These are phyloP conservation scores for Bombus superbus DNA, from an alignment of 1,140 invertebrate species.

Conservation along the genomic window DNA sequence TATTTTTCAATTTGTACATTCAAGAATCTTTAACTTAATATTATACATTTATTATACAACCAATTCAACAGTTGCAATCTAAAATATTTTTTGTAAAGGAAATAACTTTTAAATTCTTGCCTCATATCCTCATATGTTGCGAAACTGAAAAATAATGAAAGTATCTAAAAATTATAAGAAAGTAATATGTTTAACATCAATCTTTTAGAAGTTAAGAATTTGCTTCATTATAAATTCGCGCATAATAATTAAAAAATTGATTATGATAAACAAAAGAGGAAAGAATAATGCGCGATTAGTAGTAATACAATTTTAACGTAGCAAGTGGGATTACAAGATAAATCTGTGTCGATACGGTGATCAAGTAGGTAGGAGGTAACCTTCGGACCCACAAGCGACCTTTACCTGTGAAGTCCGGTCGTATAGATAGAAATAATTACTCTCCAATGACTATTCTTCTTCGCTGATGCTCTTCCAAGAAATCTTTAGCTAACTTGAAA, in stretches of 20 bases:
- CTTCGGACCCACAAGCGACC: slow-evolving; percentile 72
- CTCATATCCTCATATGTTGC: too few species aligned
- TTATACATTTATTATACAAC: not conserved
- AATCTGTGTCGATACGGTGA: slow-evolving; percentile 59
- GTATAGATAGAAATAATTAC: slow-evolving; percentile 65
- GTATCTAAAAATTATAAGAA: not conserved
- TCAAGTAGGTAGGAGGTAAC: slow-evolving; percentile 64
- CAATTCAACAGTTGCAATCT: not conserved
- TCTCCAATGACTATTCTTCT: slow-evolving; percentile 60
- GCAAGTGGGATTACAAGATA: slow-evolving; percentile 46
- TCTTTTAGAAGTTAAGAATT: slow-evolving; percentile 13
- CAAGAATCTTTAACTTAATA: not conserved
- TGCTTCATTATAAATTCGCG: slow-evolving; percentile 24
- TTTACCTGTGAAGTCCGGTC: slow-evolving; percentile 68
- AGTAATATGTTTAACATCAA: too few species aligned
- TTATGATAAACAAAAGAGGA: not conserved
- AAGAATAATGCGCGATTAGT: slow-evolving; percentile 12
- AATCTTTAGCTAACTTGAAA: slow-evolving; percentile 44
- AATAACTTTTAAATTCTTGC: not conserved
- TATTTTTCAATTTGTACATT: not conserved
- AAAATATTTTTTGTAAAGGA: too few species aligned
- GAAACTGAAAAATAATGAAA: not conserved
- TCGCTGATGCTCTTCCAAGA: slow-evolving; percentile 60
- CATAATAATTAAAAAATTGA: not conserved
- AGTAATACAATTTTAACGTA: slow-evolving; percentile 37